phyloP scores from a whole-genome alignment of 2,797 vertebrate species.

The Pelodytes ibericus region DNA sequence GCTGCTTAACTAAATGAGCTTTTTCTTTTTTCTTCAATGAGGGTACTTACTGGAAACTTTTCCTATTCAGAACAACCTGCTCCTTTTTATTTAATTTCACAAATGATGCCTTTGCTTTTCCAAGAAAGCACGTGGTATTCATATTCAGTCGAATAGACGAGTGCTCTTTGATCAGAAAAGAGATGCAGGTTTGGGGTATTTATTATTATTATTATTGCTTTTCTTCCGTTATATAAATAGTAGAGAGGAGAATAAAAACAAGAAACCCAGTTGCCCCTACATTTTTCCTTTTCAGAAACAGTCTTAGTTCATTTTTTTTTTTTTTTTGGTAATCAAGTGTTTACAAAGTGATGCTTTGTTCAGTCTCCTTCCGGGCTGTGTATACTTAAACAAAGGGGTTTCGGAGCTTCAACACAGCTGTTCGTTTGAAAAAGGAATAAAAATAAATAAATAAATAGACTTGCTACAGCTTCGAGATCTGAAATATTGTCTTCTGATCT shows the following conservation, averaged over 20 bases:
- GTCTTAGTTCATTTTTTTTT: too few species aligned
- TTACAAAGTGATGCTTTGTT: slow-evolving; percentile 74
- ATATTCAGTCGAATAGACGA: background rate
- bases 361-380: slow-evolving; percentile 68
- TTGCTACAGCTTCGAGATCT: slow-evolving; percentile 73
- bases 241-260: slow-evolving; percentile 18
- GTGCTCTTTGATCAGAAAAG: background rate
- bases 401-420: slow-evolving; percentile 80
- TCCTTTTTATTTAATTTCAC: slow-evolving; percentile 27
- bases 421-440: slow-evolving; percentile 65
- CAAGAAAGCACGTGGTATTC: background rate
- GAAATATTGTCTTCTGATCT: slow-evolving; percentile 66
- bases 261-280: slow-evolving; percentile 25
- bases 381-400: slow-evolving; percentile 77
- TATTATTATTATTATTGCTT: slow-evolving; percentile 5
- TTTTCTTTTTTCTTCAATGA: slow-evolving; percentile 11
- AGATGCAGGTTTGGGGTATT: background rate
- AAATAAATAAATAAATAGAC: slow-evolving; percentile 76
- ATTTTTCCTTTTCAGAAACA: slow-evolving; percentile 61
- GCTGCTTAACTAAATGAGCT: background rate
- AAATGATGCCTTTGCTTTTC: slow-evolving; percentile 31
- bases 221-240: slow-evolving; percentile 3
- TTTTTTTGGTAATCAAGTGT: slow-evolving; percentile 74
- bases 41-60: background rate
- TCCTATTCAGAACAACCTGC: slow-evolving; percentile 6